Base-by-base conservation (phyloP, 2,888 invertebrate species). In the Caenorhabditis angaria region DNA sequence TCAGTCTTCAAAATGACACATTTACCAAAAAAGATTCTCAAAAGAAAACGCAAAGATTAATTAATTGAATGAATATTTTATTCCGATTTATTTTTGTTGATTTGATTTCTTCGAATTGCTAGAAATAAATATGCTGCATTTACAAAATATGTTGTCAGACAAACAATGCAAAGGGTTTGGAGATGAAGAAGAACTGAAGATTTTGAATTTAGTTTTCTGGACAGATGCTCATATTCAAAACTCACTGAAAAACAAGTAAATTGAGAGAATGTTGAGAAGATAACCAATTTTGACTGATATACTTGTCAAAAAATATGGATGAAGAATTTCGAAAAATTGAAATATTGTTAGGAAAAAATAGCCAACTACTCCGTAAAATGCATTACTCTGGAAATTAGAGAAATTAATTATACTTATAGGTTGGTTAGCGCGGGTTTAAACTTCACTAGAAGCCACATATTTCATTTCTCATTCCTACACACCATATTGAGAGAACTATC, bases 1-100 rank as follows among this genome's bases (percentile, higher is more conserved):
- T 70, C 79, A 10, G 73, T 67, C 8, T 80, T 80, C 70, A 80
- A 77, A 12, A 70, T 79, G 20, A 25, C 65, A 5, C 59, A 54
- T 48, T 47, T 77, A 6, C 73, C 79, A 8, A 73, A 60, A 32
- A 79, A 75, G 29, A 28, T 53, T 14, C 56, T 29, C 28, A 59
- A 64, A 41, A 32, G 77, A 47, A 70, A 70, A 29, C 55, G 68
- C 55, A 41, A 58, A 28, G 54, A 53, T 27, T 55, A 20, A 54
- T 27, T 8, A 24, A 3, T 54, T n/a, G 5, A 10, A 5, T 6
- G 20, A 48, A 10, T 4, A 4, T n/a, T 48, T 59, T 56, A 41
- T 63, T 47, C 24, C 18, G 14, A 14, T 41, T 50, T 51, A 2
- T 28, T 18, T 28, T 28, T 41, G 27, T 22, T 22, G n/a, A 25